Percentiles rank a stretch among this genome's conserved stretches.
Evolutionary conservation across 2,888 invertebrate genomes (phyloP).

Genomic region (Drosophila koepferae): DNA sequence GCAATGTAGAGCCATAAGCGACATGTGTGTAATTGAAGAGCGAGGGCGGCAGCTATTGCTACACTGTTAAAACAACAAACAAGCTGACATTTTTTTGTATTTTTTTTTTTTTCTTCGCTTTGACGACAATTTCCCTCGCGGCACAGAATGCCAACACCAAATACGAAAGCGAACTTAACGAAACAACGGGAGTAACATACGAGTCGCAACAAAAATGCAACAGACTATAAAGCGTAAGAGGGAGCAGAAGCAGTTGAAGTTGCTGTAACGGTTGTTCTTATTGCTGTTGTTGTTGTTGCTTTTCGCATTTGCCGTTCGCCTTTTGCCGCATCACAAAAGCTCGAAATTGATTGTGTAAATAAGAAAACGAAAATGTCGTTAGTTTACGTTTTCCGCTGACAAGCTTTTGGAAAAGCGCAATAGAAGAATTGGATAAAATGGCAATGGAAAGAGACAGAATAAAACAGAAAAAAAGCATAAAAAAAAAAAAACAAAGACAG

Average conservation of each 20-base stretch:
- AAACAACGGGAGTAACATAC: slow-evolving; percentile 47
- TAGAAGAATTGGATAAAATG: slow-evolving; percentile 46
- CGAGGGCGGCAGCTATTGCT: not conserved
- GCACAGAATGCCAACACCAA: slow-evolving; percentile 65
- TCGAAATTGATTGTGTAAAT: slow-evolving; percentile 80
- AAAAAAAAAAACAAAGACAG: slow-evolving; percentile 28
- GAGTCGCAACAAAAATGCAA: slow-evolving; percentile 20
- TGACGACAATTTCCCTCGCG: slow-evolving; percentile 78
- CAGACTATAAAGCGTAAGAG: slow-evolving; percentile 10
- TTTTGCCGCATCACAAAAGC: slow-evolving; percentile 72
- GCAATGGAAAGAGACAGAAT: slow-evolving; percentile 24
- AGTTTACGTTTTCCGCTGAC: slow-evolving; percentile 80
- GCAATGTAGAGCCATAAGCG: slow-evolving; percentile 43
- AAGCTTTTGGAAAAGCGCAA: slow-evolving; percentile 43
- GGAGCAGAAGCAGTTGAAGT: not conserved
- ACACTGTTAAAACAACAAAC: slow-evolving; percentile 72
- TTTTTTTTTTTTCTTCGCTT: slow-evolving; percentile 68
- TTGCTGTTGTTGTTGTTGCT: slow-evolving; percentile 11
- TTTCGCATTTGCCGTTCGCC: slow-evolving; percentile 50
- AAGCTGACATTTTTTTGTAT: slow-evolving; percentile 73
- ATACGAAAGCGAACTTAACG: slow-evolving; percentile 61
- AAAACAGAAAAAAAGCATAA: not conserved
- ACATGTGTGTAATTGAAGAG: slow-evolving; percentile 34
- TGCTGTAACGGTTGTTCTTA: slow-evolving; percentile 15
- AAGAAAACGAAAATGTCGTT: slow-evolving; percentile 79